These are phyloP conservation scores for Carollia perspicillata DNA, from an alignment of 2,113 vertebrate genomes.

Conservation along the genomic window DNA sequence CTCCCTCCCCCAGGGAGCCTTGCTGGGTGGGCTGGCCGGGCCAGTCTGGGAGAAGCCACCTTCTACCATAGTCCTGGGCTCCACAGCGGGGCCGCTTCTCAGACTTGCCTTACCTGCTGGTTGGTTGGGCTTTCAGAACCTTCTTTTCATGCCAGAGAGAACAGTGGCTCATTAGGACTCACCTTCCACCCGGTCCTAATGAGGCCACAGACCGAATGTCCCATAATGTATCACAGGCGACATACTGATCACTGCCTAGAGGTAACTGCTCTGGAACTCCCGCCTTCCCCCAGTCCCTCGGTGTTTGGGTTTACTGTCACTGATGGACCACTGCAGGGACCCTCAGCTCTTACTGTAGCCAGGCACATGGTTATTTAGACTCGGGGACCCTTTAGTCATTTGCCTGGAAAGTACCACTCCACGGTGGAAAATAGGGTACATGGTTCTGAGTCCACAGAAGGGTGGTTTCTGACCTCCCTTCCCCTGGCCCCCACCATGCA, in stretches of 20 bases:
- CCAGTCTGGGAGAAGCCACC: not conserved
- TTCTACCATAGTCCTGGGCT: not conserved
- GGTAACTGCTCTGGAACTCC: not conserved
- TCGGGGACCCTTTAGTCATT: not conserved
- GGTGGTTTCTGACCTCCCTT: not conserved
- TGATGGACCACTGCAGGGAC: not conserved
- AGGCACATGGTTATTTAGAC: not conserved
- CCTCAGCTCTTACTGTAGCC: not conserved
- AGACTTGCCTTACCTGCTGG: not conserved
- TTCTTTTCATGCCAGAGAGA: not conserved
- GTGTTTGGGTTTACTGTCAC: no score
- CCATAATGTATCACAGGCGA: not conserved
- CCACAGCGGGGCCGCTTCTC: not conserved
- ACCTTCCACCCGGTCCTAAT: not conserved
- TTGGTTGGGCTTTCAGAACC: not conserved
- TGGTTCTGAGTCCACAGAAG: not conserved
- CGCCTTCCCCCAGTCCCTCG: not conserved
- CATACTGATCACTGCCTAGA: not conserved
- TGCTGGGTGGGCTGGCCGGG: not conserved
- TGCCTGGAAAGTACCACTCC: not conserved
- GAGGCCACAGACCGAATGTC: not conserved
- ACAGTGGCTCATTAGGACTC: not conserved
- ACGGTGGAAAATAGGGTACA: not conserved
- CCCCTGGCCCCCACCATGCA: not conserved
- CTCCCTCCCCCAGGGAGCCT: not conserved